Evolutionary conservation across 2,113 vertebrate species (phyloP).

Genomic region (Triplophysa rosa): DNA sequence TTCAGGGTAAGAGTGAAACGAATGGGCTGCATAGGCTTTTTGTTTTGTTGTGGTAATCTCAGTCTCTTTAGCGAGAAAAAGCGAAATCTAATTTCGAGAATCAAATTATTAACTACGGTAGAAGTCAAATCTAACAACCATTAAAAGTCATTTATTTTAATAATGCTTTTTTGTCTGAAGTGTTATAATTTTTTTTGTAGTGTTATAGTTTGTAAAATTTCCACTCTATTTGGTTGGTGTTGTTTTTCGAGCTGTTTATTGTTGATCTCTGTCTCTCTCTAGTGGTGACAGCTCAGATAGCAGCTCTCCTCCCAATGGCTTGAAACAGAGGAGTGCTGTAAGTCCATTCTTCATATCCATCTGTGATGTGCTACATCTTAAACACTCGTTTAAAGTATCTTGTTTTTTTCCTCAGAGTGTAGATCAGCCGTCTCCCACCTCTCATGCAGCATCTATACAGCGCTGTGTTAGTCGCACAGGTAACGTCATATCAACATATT

Average conservation of each 20-base stretch:
- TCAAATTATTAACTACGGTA: neutral
- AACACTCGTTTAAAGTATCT: neutral
- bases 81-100: neutral
- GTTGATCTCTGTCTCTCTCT: constrained; percentile 64
- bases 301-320: constrained; percentile 50
- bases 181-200: neutral
- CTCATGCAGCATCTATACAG: constrained; percentile 43
- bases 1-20: constrained; percentile 66
- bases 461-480: constrained; percentile 66
- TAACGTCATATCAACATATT: neutral
- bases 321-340: constrained; percentile 69
- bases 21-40: constrained; percentile 22
- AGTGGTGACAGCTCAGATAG: constrained; percentile 71
- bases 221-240: neutral
- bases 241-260: neutral
- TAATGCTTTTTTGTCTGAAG: neutral
- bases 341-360: constrained; percentile 39
- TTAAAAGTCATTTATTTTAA: neutral
- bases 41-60: constrained; percentile 4
- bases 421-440: constrained; percentile 61
- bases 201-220: neutral
- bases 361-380: neutral
- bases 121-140: neutral
- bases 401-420: constrained; percentile 62
- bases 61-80: neutral